Conservation (phyloP, 1,140 invertebrate species). For the Fopius arisanus region DNA sequence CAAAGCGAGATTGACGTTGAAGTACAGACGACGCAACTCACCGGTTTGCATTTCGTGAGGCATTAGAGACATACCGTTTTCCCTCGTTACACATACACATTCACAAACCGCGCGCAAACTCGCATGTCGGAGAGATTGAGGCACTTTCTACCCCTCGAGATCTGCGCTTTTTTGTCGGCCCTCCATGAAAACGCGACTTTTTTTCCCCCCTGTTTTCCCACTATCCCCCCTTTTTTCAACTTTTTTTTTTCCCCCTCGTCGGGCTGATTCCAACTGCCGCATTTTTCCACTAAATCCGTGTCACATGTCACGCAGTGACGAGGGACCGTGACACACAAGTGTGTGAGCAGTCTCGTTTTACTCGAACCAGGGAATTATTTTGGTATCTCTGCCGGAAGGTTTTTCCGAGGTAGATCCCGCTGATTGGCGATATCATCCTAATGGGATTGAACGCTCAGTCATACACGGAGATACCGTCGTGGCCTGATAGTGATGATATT, state of each 20-base stretch:
- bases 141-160: constrained; percentile 8
- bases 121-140: neutral
- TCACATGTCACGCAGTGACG: constrained; percentile 24
- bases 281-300: constrained; percentile 31
- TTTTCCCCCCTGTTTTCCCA: neutral
- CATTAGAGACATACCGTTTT: constrained; percentile 4
- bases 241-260: neutral
- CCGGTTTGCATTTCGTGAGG: constrained; percentile 2
- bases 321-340: constrained; percentile 2
- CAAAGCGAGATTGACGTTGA: constrained; percentile 48
- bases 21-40: constrained; percentile 30
- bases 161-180: constrained; percentile 12
- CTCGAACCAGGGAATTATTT: neutral
- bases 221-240: neutral
- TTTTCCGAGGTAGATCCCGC: neutral
- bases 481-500: neutral
- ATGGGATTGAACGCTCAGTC: constrained; percentile 12
- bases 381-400: constrained; percentile 14
- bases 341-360: constrained; percentile 18
- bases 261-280: neutral
- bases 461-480: constrained; percentile 3
- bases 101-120: neutral
- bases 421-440: constrained; percentile 5
- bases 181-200: neutral
- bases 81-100: neutral